phyloP scores from a whole-genome alignment of 2,113 vertebrate species.

The Syngnathus scovelli region DNA sequence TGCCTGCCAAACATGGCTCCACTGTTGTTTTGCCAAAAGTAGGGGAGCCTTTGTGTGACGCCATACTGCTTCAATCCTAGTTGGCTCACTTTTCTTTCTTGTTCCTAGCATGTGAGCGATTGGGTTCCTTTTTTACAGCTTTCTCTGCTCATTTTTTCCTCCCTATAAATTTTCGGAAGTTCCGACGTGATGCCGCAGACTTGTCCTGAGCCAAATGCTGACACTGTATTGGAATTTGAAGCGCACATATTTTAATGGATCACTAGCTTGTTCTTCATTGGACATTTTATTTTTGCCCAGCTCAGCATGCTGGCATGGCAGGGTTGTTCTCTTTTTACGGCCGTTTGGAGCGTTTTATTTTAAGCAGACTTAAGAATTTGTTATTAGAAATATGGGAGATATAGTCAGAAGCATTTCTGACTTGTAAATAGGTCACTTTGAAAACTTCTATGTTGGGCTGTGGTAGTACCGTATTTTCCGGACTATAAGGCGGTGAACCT shows the following conservation, averaged over 20 bases:
- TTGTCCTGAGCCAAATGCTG: slow-evolving; percentile 7
- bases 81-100: slow-evolving; percentile 22
- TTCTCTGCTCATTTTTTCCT: background rate
- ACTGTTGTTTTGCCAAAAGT: slow-evolving; percentile 53
- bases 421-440: background rate
- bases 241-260: background rate
- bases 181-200: slow-evolving; percentile 21
- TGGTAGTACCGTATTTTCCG: background rate
- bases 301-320: slow-evolving; percentile 1
- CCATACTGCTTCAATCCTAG: slow-evolving; percentile 51
- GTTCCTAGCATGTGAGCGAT: background rate
- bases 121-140: background rate
- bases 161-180: slow-evolving; percentile 5
- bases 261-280: background rate
- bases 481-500: too few species aligned
- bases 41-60: slow-evolving; percentile 54
- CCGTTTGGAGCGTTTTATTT: background rate
- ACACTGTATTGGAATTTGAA: background rate
- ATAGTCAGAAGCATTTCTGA: slow-evolving; percentile 3
- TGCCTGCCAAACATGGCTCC: slow-evolving; percentile 59
- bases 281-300: background rate
- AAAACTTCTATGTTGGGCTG: background rate
- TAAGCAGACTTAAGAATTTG: background rate
- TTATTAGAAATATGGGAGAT: slow-evolving; percentile 8
- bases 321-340: background rate